Evolutionary conservation across 2,797 vertebrate genomes (phyloP), one percentile per base, ranked within the genome.

Genomic region (Staurois parvus): DNA sequence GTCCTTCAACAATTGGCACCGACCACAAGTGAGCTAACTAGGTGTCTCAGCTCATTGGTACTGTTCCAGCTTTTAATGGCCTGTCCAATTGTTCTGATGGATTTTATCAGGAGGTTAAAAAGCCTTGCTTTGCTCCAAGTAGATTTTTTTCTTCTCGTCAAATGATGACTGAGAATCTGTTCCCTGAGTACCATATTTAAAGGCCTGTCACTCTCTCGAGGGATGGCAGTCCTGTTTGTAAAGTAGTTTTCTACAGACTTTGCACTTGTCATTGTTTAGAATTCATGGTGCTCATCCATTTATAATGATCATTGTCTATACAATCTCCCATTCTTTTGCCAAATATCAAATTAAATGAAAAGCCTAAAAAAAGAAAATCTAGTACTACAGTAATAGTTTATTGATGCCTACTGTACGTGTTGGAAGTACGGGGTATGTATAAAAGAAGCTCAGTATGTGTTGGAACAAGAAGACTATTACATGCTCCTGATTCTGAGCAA

Each of bases 51-150:
- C 56, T 69, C 15, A 24, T 68, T 87, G 85, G 85, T 87, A 48
- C 19, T 24, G 81, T 87, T 87, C 85, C 85, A 87, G 32, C 10
- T 79, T 87, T 87, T 87, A 83, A 87, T 83, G 81, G 85, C 81
- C 85, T 87, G 85, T 87, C 85, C 85, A 87, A 83, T 87, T 87
- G 81, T 87, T 84, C 81, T 87, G 85, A 87, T 87, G 81, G 85
- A 87, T 87, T 87, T 87, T 79, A 83, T 87, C 85, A 79, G 34
- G 85, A 87, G 85, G 85, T 87, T 87, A 87, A 83, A 87, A 79
- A 83, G 81, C 68, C 81, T 78, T 87, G 69, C 83, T 87, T 83
- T 75, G 83, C 79, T 84, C 81, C 76, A 87, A 84, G 76, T 73
- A 84, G 85, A 70, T 70, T 87, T 83, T 87, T 87, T 32, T 76